A percentile compares a stretch with the other conserved stretches of the same genome.
phyloP scores from a whole-genome alignment of 2,113 vertebrate species.

The Zosterops hypoxanthus region DNA sequence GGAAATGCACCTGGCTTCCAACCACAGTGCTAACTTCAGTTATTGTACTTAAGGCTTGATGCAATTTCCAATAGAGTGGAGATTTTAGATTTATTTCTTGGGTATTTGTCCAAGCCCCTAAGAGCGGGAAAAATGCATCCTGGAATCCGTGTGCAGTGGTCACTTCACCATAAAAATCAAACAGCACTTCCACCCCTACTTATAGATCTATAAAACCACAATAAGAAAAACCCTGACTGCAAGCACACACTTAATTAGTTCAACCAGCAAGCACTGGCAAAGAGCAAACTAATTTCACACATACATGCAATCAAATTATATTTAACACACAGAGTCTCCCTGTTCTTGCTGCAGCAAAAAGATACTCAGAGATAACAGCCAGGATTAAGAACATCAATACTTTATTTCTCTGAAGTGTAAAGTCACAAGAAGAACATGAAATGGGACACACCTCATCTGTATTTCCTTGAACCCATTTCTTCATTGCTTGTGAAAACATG shows the following conservation, averaged over 20 bases:
- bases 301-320: not conserved
- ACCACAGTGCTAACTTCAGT: not conserved
- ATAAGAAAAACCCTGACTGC: not conserved
- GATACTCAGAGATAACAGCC: not conserved
- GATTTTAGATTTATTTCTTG: not conserved
- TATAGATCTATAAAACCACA: not conserved
- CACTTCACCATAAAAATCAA: not conserved
- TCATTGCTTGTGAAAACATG: slow-evolving; percentile 94
- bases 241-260: not conserved
- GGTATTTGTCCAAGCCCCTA: not conserved
- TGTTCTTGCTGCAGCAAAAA: not conserved
- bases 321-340: not conserved
- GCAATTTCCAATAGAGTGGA: not conserved
- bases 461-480: slow-evolving; percentile 92
- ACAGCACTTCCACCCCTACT: not conserved
- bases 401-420: not conserved
- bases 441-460: slow-evolving; percentile 83
- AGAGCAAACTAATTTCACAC: not conserved
- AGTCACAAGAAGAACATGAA: not conserved
- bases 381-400: not conserved
- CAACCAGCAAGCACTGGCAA: not conserved
- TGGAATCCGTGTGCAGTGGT: not conserved
- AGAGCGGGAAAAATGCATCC: not conserved
- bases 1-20: not conserved
- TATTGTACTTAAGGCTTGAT: not conserved